Evolutionary conservation across 2,888 invertebrate species (phyloP).

Genomic region (Reticulitermes lucifugus): DNA sequence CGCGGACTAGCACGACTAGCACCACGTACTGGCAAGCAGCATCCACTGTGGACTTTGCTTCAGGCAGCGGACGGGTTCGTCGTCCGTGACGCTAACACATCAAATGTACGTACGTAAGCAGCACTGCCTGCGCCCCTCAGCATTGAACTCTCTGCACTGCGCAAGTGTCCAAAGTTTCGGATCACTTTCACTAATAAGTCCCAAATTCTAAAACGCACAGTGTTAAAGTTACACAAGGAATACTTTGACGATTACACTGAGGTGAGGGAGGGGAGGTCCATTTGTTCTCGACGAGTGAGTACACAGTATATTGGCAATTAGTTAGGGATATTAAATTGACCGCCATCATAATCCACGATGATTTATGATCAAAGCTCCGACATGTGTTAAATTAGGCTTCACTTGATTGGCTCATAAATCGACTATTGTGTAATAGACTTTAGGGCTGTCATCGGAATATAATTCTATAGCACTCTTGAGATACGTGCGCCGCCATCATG

Average conservation of each 20-base stretch:
- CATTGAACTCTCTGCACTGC: too few relatives aligned
- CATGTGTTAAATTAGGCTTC: constrained; percentile 54
- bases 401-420: constrained; percentile 54
- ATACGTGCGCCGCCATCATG: neutral
- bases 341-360: constrained; percentile 54
- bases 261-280: constrained; percentile 21
- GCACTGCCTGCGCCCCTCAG: too few relatives aligned
- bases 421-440: constrained; percentile 52
- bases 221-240: constrained; percentile 3
- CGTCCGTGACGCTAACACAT: too few relatives aligned
- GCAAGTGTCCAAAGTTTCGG: too few relatives aligned
- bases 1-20: too few relatives aligned
- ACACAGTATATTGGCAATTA: constrained; percentile 53
- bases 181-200: too few relatives aligned
- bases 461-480: constrained; percentile 33
- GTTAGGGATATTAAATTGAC: constrained; percentile 55
- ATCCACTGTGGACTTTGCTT: too few relatives aligned
- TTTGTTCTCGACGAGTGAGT: constrained; percentile 48
- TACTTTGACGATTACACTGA: constrained; percentile 20
- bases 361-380: constrained; percentile 54
- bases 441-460: constrained; percentile 32
- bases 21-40: too few relatives aligned
- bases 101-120: too few relatives aligned
- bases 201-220: neutral
- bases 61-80: too few relatives aligned